Evolutionary conservation across 2,113 vertebrate genomes (phyloP), one percentile per base, ranked within the genome.

Genomic region (Saccopteryx bilineata): DNA sequence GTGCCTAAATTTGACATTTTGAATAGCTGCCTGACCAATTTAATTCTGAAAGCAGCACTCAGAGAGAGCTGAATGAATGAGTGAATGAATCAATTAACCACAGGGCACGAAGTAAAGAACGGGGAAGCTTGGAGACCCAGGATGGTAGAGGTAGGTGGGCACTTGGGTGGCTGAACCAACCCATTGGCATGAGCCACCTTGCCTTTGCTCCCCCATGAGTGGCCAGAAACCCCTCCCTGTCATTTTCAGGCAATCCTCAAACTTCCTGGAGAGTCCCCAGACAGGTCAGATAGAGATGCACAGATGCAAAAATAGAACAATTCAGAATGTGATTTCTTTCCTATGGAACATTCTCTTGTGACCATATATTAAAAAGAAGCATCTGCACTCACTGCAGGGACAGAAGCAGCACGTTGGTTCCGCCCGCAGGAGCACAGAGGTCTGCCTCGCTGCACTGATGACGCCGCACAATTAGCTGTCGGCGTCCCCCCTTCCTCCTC

Each of bases 1-100:
- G 9, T 79, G 18, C 9, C 46, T 90, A 90, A 79, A 80, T 90
- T 71, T 79, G 33, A 93, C 86, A 86, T 75, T 81, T 85, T 63
- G 54, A 91, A 54, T 46, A 91, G 5, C 7, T 90, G 21, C 21
- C 31, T 84, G 56, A 87, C 5, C 39, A 33, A 79, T 54, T 85
- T 52, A 82, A 92, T 54, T 24, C 13, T 31, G 28, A 18, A 90
- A 66, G 7, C 5, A 92, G 52, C 17, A 74, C 89, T 72, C 50
- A 81, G 61, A 92, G 52, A 90, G n/a, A 68, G 81, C 1, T 21
- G 50, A 68, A 88, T 87, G 21, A 78, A 76, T 87, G 11, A 50
- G 54, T 31, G 0, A 31, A 60, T 85, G 0, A 78, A 58, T 79
- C 28, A 65, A 63, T 66, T 87, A 74, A 78, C 56, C 87, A 2